These are phyloP conservation scores for Sphaerophoria rueppellii DNA, from an alignment of 2,888 invertebrate genomes.

Conservation along the genomic window DNA sequence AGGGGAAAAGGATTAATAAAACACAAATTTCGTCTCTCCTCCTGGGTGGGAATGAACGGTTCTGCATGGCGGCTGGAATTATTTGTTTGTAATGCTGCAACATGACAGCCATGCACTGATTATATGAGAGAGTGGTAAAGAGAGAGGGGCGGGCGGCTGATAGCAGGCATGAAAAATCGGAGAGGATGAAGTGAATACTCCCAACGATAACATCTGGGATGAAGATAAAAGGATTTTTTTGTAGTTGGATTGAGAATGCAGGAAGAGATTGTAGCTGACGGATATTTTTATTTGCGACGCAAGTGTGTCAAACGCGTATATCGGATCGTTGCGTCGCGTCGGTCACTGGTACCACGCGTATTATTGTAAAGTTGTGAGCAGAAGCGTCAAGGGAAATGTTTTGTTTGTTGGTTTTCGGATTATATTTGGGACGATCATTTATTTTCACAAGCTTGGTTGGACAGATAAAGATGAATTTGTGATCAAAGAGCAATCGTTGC, in stretches of 20 bases:
- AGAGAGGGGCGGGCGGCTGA: slow-evolving; percentile 4
- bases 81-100: slow-evolving; percentile 64
- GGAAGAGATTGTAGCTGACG: slow-evolving; percentile 59
- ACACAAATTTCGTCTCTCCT: slow-evolving; percentile 40
- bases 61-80: slow-evolving; percentile 47
- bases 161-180: not conserved
- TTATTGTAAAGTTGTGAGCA: not conserved
- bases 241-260: slow-evolving; percentile 53
- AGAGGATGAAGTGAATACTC: slow-evolving; percentile 60
- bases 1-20: slow-evolving; percentile 49
- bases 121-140: slow-evolving; percentile 43
- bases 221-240: slow-evolving; percentile 65
- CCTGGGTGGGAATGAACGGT: slow-evolving; percentile 52
- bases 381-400: slow-evolving; percentile 29
- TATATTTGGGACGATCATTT: slow-evolving; percentile 20
- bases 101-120: slow-evolving; percentile 69
- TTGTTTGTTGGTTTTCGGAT: slow-evolving; percentile 5
- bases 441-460: slow-evolving; percentile 10
- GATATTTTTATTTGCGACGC: slow-evolving; percentile 62
- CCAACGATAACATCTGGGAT: slow-evolving; percentile 66
- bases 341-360: too few relatives aligned
- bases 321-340: slow-evolving; percentile 7
- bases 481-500: too few relatives aligned
- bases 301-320: slow-evolving; percentile 57
- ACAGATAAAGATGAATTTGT: not conserved